These are phyloP conservation scores for Thecocarcelia acutangulata DNA, from an alignment of 2,888 invertebrate genomes.

Conservation along the genomic window DNA sequence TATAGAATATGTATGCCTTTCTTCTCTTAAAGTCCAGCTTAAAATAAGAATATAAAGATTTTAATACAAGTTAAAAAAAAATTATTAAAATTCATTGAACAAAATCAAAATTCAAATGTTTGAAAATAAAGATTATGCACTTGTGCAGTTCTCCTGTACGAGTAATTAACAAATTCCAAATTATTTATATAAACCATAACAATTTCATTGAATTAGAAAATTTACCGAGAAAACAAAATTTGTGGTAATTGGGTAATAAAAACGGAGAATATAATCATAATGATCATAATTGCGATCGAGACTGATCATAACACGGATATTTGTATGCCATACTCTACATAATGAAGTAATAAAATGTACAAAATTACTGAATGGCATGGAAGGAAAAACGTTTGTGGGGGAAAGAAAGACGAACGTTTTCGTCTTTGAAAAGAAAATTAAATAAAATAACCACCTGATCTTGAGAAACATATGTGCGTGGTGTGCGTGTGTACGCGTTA, in stretches of 20 bases:
- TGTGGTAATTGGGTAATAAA: slow-evolving; percentile 80
- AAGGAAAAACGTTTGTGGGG: neutral
- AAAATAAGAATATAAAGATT: too few relatives aligned
- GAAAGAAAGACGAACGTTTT: neutral
- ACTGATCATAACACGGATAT: slow-evolving; percentile 44
- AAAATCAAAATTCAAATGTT: neutral
- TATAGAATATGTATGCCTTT: too few relatives aligned
- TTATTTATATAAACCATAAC: slow-evolving; percentile 66
- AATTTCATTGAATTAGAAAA: slow-evolving; percentile 62
- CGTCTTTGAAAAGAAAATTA: slow-evolving; percentile 15
- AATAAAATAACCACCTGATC: slow-evolving; percentile 67
- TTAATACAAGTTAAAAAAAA: too few relatives aligned
- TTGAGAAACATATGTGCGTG: slow-evolving; percentile 46
- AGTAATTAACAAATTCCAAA: slow-evolving; percentile 42
- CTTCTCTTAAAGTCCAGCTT: too few relatives aligned
- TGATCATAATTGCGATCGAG: slow-evolving; percentile 36
- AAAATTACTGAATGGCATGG: too few relatives aligned
- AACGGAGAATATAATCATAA: slow-evolving; percentile 68
- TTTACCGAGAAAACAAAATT: slow-evolving; percentile 77
- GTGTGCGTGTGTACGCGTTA: slow-evolving; percentile 36
- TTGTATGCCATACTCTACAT: slow-evolving; percentile 29
- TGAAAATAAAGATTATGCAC: neutral
- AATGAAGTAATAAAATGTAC: slow-evolving; percentile 49
- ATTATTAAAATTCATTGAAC: too few relatives aligned
- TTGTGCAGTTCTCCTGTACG: too few relatives aligned